Evolutionary conservation across 2,113 vertebrate species (phyloP).

Genomic region (Spea multiplicata): DNA sequence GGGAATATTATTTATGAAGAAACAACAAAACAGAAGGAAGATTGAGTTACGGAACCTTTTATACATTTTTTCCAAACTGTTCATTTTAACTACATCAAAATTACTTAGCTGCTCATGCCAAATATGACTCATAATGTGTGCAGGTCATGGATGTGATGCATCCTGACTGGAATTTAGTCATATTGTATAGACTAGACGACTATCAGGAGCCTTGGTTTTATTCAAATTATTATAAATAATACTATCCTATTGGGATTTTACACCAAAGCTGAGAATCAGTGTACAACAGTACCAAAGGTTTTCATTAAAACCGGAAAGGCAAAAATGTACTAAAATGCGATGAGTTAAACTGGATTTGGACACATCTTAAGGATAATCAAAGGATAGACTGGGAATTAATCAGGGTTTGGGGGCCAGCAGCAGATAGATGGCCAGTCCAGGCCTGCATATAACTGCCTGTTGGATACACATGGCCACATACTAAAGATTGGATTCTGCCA

Average conservation of each 20-base stretch:
- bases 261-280: background rate
- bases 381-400: no score
- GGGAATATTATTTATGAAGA: constrained; percentile 5
- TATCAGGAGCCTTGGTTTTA: constrained; percentile 19
- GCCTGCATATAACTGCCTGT: no score
- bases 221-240: constrained; percentile 1
- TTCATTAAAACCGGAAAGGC: background rate
- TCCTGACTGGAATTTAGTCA: constrained; percentile 26
- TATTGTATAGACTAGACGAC: constrained; percentile 17
- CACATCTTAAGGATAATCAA: no score
- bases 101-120: constrained; percentile 19
- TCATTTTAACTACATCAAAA: constrained; percentile 38
- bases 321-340: background rate
- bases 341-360: background rate
- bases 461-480: no score
- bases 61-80: constrained; percentile 34
- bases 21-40: constrained; percentile 6
- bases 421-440: no score
- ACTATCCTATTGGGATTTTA: constrained; percentile 1
- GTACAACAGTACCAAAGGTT: background rate
- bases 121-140: constrained; percentile 35
- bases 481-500: no score
- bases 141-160: constrained; percentile 38
- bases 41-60: constrained; percentile 21
- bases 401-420: no score